Percentiles rank a stretch among this genome's conserved stretches.
phyloP scores from a whole-genome alignment of 2,113 vertebrate species.

The Chrysemys picta region DNA sequence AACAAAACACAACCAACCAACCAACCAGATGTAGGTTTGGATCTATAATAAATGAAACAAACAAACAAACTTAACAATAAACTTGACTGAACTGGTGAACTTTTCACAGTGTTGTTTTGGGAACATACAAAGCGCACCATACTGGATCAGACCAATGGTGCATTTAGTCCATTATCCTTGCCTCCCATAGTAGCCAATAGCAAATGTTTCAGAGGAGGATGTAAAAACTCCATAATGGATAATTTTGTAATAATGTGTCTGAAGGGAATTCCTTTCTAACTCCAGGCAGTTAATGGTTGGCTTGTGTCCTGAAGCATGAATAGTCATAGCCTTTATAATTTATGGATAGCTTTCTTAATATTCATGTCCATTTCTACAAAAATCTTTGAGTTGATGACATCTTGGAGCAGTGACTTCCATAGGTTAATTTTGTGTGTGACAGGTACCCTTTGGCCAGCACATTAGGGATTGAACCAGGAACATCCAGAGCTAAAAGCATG shows the following conservation, averaged over 20 bases:
- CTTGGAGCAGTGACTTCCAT: not conserved
- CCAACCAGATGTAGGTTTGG: not conserved
- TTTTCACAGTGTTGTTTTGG: not conserved
- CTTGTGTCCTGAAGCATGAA: not conserved
- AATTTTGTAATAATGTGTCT: not conserved
- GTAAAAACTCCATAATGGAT: not conserved
- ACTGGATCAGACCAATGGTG: not conserved
- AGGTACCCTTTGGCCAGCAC: not conserved
- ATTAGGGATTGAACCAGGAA: not conserved
- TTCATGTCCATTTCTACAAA: not conserved
- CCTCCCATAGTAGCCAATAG: not conserved
- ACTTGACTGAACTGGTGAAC: not conserved
- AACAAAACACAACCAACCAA: too few relatives aligned
- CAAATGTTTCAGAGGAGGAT: not conserved
- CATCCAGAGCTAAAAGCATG: not conserved
- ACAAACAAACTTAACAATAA: not conserved
- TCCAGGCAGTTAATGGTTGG: not conserved
- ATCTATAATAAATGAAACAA: not conserved
- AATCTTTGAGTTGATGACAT: not conserved
- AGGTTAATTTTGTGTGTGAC: not conserved
- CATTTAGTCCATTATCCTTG: not conserved
- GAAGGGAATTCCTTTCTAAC: not conserved
- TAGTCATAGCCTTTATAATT: not conserved
- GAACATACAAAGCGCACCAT: not conserved
- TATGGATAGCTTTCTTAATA: not conserved